Base-by-base conservation (phyloP, 2,888 invertebrate species). In the Tenthredo distinguenda region DNA sequence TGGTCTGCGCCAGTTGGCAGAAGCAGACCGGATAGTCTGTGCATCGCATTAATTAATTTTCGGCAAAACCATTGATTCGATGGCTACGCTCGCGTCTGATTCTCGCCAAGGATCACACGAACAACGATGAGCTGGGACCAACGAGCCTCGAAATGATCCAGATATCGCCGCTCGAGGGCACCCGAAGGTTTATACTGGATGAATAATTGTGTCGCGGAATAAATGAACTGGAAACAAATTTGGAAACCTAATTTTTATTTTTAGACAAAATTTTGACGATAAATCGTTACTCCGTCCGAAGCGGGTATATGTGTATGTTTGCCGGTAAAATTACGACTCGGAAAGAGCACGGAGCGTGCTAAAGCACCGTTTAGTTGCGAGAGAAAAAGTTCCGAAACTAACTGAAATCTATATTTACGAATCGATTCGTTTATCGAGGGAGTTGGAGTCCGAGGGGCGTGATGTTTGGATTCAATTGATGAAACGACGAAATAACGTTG, bases 41-140 rank as follows among this genome's bases (percentile, higher is more conserved):
- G 83, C 83, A 71, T 83, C 83, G 68, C 83, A 83, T 83, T 83
- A 83, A 83, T 83, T 83, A 83, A 83, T 83, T 83, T 83, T 31
- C 47, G 68, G 18, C 83, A 47, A 83, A 83, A 83, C 83, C 83
- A 83, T 65, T 83, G 83, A 83, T 71, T 83, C 47, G 83, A 71
- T 83, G 83, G 47, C 31, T 26, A 18, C 50, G 31, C 18, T 26
- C 50, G 71, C 50, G 68, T 71, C 34, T 18, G 26, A 10, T 26
- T 15, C 40, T n/a, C 40, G 7, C 31, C 68, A 37, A 37, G 83
- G 47, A 83, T 83, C 68, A 47, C 50, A 26, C 31, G 18, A 62
- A 68, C 83, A 68, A 83, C 6, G 18, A 71, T 71, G 65, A 83
- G 10, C 83, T 68, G 71, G 31, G 43, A 47, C 83, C 18, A 9